Evolutionary conservation across 1,140 invertebrate genomes (phyloP), one percentile per base, ranked within the genome.

Genomic region (Brachionus manjavacas): DNA sequence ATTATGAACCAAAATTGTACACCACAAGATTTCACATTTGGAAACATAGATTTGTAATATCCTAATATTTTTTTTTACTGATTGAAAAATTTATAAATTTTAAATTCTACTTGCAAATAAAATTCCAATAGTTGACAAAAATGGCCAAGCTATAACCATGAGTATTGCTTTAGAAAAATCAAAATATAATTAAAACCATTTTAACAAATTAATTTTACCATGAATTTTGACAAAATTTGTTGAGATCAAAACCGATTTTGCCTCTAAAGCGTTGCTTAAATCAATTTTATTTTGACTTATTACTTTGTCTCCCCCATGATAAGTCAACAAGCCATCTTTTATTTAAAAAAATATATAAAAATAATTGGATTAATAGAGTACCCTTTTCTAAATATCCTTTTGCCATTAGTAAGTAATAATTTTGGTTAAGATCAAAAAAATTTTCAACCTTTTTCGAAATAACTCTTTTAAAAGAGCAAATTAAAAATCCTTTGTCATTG

Each of bases 11-110:
- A 76, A 49, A 76, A 76, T 46, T 76, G 72, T 11, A 76, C 72
- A 25, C 72, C 72, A 9, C 16, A 23, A 12, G 49, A 25, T 28
- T 49, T 76, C 1, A 49, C 20, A 11, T 49, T 49, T 49, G 72
- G 72, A 76, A 76, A 76, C 3, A 76, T 76, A 4, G 41, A 31
- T 49, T 76, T 76, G 23, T 76, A 76, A 76, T 76, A 76, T 76
- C 72, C 72, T 76, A 20, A 49, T 25, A 12, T 28, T 25, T 43
- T 74, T 70, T 16, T 12, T 14, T 16, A 14, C 3, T 35, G n/a
- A 35, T 1, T 39, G 25, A 35, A 16, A 52, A 52, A 2, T 28
- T 12, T 39, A 70, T 4, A 41, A 12, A 41, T 74, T 74, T 43
- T 3, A 9, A 12, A 46, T 25, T 35, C 4, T 49, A 76, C 72